Conservation (phyloP, 1,140 invertebrate species). For the Mactra quadrangularis region DNA sequence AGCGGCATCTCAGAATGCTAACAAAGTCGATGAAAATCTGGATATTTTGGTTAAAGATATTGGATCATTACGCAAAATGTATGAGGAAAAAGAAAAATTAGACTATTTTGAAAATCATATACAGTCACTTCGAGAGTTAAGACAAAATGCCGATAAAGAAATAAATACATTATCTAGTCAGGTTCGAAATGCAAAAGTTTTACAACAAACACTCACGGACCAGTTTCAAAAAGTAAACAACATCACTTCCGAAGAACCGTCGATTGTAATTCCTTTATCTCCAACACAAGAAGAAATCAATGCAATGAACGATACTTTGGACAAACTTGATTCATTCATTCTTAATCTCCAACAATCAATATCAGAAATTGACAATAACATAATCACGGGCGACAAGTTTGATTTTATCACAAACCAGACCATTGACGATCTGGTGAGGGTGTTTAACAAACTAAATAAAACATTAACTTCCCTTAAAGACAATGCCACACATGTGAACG, state of each 20-base stretch:
- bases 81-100: too few relatives aligned
- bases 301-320: neutral
- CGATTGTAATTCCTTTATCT: neutral
- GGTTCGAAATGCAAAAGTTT: too few relatives aligned
- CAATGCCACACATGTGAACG: neutral
- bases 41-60: too few relatives aligned
- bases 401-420: conserved; percentile 10
- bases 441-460: conserved; percentile 37
- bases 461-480: neutral
- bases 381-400: neutral
- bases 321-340: neutral
- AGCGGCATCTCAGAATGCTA: too few relatives aligned
- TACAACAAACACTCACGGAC: too few relatives aligned
- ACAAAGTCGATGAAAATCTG: too few relatives aligned
- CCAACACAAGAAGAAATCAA: neutral
- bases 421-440: conserved; percentile 11
- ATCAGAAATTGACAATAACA: neutral
- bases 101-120: neutral
- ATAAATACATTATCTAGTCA: too few relatives aligned
- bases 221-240: too few relatives aligned
- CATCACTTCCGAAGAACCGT: too few relatives aligned
- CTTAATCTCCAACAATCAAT: neutral
- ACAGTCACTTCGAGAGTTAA: too few relatives aligned
- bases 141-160: too few relatives aligned
- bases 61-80: too few relatives aligned